Conservation (phyloP, 2,888 invertebrate genomes). For the Alloscopus bannaensis region DNA sequence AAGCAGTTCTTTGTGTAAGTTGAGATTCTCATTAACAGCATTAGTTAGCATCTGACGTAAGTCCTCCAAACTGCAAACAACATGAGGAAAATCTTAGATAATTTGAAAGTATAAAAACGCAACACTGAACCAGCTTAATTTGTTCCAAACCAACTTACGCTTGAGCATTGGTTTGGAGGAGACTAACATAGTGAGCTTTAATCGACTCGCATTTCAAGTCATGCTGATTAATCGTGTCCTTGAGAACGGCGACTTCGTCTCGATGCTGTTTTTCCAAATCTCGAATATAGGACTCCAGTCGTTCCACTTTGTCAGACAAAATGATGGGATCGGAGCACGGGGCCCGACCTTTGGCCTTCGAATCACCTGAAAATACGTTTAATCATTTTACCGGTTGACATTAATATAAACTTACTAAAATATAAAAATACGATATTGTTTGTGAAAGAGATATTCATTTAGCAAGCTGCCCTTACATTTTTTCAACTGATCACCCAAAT, state of each 20-base stretch:
- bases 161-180: constrained; percentile 28
- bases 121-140: no score
- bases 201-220: constrained; percentile 40
- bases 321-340: constrained; percentile 55
- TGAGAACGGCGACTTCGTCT: constrained; percentile 37
- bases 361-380: constrained; percentile 28
- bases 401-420: neutral
- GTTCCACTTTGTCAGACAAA: constrained; percentile 48
- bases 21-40: constrained; percentile 26
- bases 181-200: constrained; percentile 29
- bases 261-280: constrained; percentile 38
- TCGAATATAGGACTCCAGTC: constrained; percentile 54
- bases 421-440: no score
- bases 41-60: constrained; percentile 7
- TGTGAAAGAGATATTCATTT: no score
- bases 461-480: constrained; percentile 46
- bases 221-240: constrained; percentile 31
- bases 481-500: constrained; percentile 56
- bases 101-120: neutral
- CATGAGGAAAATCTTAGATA: neutral
- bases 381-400: neutral
- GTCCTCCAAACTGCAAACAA: constrained; percentile 12
- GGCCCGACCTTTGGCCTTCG: neutral
- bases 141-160: constrained; percentile 33
- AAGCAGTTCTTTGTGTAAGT: constrained; percentile 20